phyloP scores from a whole-genome alignment of 2,888 invertebrate species.

The Seira ritae region DNA sequence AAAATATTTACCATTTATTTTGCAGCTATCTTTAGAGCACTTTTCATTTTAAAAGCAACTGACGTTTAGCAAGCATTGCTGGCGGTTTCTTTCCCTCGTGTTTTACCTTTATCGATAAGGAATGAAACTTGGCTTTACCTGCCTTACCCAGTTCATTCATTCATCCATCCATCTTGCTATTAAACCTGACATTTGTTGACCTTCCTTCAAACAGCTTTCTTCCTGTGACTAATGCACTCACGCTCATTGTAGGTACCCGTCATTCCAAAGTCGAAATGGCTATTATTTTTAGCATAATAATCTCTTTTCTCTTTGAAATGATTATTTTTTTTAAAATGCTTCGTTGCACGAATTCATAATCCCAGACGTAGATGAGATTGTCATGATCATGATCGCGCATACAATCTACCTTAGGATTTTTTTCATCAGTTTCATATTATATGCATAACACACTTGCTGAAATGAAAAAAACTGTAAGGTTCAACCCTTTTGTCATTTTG shows the following conservation, averaged over 20 bases:
- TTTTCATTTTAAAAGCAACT: too few relatives aligned
- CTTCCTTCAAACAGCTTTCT: neutral
- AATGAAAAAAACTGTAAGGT: neutral
- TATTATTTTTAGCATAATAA: neutral
- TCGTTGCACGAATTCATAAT: neutral
- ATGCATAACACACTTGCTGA: neutral
- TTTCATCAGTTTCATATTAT: too few relatives aligned
- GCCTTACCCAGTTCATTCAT: neutral
- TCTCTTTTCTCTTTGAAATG: neutral
- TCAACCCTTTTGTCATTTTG: slow-evolving; percentile 38
- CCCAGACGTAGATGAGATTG: neutral
- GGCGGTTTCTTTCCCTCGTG: neutral
- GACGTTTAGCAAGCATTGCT: too few relatives aligned
- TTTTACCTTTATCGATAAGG: neutral
- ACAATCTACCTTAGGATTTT: neutral
- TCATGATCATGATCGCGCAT: too few relatives aligned
- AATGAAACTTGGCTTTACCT: neutral
- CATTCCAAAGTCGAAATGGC: neutral
- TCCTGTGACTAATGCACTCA: neutral
- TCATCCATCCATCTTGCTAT: neutral
- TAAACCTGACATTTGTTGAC: neutral
- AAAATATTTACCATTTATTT: neutral
- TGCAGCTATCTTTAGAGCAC: too few relatives aligned
- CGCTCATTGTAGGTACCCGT: too few relatives aligned
- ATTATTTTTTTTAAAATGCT: neutral